A percentile compares a stretch with the other conserved stretches of the same genome.
These are phyloP conservation scores for Odontothrips loti DNA, from an alignment of 2,888 invertebrate species.

Conservation along the genomic window DNA sequence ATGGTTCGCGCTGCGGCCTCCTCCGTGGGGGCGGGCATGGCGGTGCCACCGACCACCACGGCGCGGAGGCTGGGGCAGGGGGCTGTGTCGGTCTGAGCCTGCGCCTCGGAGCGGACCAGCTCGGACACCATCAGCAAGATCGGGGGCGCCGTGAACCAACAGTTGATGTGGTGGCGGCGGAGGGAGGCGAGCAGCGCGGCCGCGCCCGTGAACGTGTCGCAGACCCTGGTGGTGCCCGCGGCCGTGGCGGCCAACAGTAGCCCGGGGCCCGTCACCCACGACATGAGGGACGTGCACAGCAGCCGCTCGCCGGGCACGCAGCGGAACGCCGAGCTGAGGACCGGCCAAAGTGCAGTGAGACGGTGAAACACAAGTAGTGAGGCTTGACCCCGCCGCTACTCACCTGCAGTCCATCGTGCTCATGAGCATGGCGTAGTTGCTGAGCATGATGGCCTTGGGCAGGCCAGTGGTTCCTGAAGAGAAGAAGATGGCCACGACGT, in stretches of 20 bases:
- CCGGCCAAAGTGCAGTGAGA: neutral
- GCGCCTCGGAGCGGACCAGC: neutral
- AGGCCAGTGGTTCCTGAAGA: neutral
- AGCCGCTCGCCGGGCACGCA: constrained; percentile 17
- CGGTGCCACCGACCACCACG: neutral
- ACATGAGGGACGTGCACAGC: constrained; percentile 16
- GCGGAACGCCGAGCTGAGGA: neutral
- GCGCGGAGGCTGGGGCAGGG: constrained; percentile 7
- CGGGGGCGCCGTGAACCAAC: constrained; percentile 4
- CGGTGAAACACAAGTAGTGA: too few relatives aligned
- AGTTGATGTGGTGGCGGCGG: neutral
- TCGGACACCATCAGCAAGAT: neutral
- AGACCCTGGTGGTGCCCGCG: constrained; percentile 2
- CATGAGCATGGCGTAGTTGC: neutral
- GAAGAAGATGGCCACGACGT: constrained; percentile 5
- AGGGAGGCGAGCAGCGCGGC: neutral
- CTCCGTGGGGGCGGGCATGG: neutral
- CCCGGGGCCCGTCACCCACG: constrained; percentile 5
- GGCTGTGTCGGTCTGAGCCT: neutral
- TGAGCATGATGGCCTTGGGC: neutral
- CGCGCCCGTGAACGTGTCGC: neutral
- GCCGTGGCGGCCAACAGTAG: neutral
- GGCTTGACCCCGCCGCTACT: neutral
- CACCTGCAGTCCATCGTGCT: neutral
- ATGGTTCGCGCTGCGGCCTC: neutral